Evolutionary conservation across 2,888 invertebrate genomes (phyloP).

Genomic region (Mimachlamys varia): DNA sequence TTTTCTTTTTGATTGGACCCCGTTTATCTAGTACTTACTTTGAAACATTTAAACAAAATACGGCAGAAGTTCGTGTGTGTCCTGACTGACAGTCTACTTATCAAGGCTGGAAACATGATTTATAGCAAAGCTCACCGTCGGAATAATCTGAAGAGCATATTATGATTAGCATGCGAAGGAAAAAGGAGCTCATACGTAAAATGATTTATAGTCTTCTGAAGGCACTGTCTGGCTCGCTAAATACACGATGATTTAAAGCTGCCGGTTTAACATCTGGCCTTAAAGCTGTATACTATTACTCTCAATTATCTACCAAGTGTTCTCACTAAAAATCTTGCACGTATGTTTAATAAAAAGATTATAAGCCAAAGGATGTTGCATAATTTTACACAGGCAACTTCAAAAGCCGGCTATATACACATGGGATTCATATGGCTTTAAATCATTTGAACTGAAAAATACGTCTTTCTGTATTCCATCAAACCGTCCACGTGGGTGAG

Average conservation of each 20-base stretch:
- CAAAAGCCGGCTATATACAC: constrained; percentile 21
- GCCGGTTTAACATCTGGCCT: constrained; percentile 28
- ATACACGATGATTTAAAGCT: constrained; percentile 31
- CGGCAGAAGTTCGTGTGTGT: constrained; percentile 1
- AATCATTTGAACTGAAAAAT: constrained; percentile 36
- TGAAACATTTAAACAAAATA: constrained; percentile 33
- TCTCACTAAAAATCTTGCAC: constrained; percentile 36
- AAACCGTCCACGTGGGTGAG: constrained; percentile 29
- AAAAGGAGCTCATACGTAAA: constrained; percentile 31
- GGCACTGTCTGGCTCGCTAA: constrained; percentile 29
- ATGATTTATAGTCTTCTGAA: constrained; percentile 24
- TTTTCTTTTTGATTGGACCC: constrained; percentile 20
- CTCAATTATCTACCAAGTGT: constrained; percentile 25
- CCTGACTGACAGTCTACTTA: constrained; percentile 24
- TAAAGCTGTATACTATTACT: constrained; percentile 31
- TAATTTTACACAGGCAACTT: constrained; percentile 23
- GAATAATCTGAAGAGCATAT: constrained; percentile 34
- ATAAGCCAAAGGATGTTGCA: constrained; percentile 36
- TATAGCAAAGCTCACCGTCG: constrained; percentile 31
- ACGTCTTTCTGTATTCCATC: constrained; percentile 31
- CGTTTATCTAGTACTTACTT: constrained; percentile 22
- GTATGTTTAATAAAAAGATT: constrained; percentile 34
- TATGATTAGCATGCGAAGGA: constrained; percentile 34
- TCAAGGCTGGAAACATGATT: constrained; percentile 17
- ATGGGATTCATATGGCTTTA: constrained; percentile 31